Percentiles rank a stretch among this genome's conserved stretches.
Evolutionary conservation across 2,888 invertebrate species (phyloP).

Genomic region (Augiades crinisus): DNA sequence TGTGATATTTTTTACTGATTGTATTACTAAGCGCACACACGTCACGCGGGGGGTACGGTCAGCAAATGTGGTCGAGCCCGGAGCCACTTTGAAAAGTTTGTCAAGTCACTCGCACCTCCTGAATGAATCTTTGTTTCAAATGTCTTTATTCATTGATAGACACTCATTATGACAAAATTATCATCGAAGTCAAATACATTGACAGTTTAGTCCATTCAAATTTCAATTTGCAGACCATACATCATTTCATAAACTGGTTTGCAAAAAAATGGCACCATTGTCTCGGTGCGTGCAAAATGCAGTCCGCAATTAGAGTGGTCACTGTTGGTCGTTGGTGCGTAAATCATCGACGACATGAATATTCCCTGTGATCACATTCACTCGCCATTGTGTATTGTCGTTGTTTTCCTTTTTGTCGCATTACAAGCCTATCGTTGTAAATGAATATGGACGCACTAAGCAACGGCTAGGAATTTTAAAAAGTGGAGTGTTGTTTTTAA

Average conservation of each 20-base stretch:
- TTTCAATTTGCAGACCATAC: no score
- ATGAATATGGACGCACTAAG: no score
- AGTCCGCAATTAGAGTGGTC: slow-evolving; percentile 46
- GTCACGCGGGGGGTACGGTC: slow-evolving; percentile 44
- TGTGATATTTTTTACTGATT: slow-evolving; percentile 58
- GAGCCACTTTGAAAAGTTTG: slow-evolving; percentile 49
- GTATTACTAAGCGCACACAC: slow-evolving; percentile 50
- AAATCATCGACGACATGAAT: slow-evolving; percentile 44
- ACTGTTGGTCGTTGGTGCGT: slow-evolving; percentile 46
- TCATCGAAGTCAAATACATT: no score
- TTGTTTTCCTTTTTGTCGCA: no score
- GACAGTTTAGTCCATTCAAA: no score
- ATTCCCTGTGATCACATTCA: slow-evolving; percentile 35
- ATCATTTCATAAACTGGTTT: slow-evolving; percentile 22
- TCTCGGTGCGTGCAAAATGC: slow-evolving; percentile 47
- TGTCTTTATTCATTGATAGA: background rate
- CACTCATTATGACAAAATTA: no score
- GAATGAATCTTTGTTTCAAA: slow-evolving; percentile 47
- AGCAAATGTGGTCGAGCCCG: slow-evolving; percentile 35
- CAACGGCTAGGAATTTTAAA: no score
- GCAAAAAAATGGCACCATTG: slow-evolving; percentile 45
- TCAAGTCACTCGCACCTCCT: slow-evolving; percentile 49
- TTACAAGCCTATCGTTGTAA: no score
- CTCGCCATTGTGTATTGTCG: no score
- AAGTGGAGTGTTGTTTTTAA: no score